Conservation (phyloP, 2,888 invertebrate genomes). For the Gisinianus flammeolus region DNA sequence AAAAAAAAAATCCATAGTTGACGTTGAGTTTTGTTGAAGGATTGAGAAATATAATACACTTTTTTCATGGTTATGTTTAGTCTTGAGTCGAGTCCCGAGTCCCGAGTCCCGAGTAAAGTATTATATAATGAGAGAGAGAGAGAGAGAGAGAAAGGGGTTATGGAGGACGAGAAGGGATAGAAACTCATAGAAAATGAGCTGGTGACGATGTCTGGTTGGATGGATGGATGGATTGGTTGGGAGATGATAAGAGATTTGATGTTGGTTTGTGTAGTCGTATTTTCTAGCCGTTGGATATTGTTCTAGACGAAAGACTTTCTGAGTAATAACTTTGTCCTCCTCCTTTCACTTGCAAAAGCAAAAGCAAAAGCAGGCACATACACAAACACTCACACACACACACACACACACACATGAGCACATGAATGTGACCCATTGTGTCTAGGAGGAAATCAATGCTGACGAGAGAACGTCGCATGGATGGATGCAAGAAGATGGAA, state of each 20-base stretch:
- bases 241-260: slow-evolving; percentile 14
- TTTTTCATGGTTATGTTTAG: too few species aligned
- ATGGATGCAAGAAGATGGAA: slow-evolving; percentile 7
- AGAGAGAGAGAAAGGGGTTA: too few species aligned
- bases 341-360: not conserved
- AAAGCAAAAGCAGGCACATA: not conserved
- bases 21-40: too few species aligned
- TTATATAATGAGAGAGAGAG: too few species aligned
- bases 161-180: too few species aligned
- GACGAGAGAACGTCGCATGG: slow-evolving; percentile 1
- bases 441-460: not conserved
- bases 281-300: slow-evolving; percentile 10
- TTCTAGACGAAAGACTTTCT: not conserved
- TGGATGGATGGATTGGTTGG: not conserved
- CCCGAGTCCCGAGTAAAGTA: too few species aligned
- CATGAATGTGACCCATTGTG: not conserved
- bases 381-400: too few species aligned
- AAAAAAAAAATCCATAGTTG: too few species aligned
- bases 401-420: not conserved
- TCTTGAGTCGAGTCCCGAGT: too few species aligned
- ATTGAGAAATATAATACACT: too few species aligned
- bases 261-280: slow-evolving; percentile 1
- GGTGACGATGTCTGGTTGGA: slow-evolving; percentile 5
- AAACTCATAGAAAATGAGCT: too few species aligned
- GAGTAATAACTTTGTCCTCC: not conserved